Conservation (phyloP, 2,113 vertebrate species). For the Excalfactoria chinensis region DNA sequence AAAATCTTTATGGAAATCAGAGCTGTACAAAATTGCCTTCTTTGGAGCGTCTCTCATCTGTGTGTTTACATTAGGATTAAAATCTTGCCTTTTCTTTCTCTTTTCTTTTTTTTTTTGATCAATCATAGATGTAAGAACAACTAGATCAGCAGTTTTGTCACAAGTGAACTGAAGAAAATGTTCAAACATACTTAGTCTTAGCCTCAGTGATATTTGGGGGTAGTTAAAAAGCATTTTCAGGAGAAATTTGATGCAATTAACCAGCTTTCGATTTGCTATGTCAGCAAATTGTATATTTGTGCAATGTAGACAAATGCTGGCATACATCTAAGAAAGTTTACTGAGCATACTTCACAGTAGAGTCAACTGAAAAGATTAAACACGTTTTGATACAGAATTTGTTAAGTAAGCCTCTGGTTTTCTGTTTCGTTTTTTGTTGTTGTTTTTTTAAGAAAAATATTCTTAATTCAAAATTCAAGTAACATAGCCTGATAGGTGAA, state of each 20-base stretch:
- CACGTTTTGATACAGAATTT: background rate
- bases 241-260: constrained; percentile 78
- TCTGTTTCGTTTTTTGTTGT: too few relatives aligned
- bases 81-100: constrained; percentile 57
- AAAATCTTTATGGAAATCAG: constrained; percentile 67
- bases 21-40: constrained; percentile 54
- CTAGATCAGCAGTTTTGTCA: constrained; percentile 74
- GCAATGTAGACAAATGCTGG: constrained; percentile 63
- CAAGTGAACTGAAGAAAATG: constrained; percentile 57
- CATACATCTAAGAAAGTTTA: constrained; percentile 51
- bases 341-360: background rate
- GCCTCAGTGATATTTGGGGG: constrained; percentile 54
- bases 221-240: constrained; percentile 72
- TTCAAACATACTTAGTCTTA: constrained; percentile 67
- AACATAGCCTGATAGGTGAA: background rate
- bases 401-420: background rate
- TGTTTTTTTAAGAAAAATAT: too few relatives aligned
- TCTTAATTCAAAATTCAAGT: background rate
- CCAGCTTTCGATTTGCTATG: constrained; percentile 56
- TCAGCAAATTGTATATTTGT: constrained; percentile 71
- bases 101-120: constrained; percentile 34
- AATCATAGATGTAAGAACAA: constrained; percentile 62
- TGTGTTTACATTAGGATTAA: constrained; percentile 71
- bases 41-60: constrained; percentile 68
- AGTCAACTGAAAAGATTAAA: constrained; percentile 18